Evolutionary conservation across 2,797 vertebrate species (phyloP), one percentile per base, ranked within the genome.

Genomic region (Onychomys leucogaster): DNA sequence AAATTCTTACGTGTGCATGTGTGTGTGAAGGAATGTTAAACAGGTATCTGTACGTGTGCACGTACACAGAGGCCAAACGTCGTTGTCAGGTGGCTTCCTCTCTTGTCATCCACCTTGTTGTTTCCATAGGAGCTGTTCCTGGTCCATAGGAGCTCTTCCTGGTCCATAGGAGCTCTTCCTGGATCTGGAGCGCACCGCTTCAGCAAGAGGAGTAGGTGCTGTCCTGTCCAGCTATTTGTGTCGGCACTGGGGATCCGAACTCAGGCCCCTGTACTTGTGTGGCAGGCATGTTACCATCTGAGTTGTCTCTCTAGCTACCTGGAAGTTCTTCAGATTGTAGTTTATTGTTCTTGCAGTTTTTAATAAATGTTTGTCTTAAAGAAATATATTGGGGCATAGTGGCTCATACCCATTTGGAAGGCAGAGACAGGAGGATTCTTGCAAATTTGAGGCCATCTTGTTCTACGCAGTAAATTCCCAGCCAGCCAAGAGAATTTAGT

Each of bases 301-400:
- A 89, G 55, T 37, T 41, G 61, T n/a, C 71, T 25, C 37, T 59
- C 57, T 16, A 59, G 41, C 19, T 46, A 21, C 49, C 14, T 49
- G 34, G 34, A 87, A 37, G 69, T 55, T 55, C 65, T 87, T 71
- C 27, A 87, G 46, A 71, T 23, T 71, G 71, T 37, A 71, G 34
- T 71, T 29, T 27, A 55, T 69, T 57, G 9, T 43, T 91, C 32
- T 81, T 86, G 87, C 11, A 69, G 34, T 49, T 55, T 73, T 73
- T 94, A 61, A 82, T 69, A 83, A 67, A 29, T 96, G 23, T 41
- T 77, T 78, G 29, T 90, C 90, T 49, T 73, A 52, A 73, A 55
- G 65, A 55, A 65, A 69, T 29, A 5, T 7, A 14, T 57, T 73
- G 52, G 52, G n/a, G 69, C 69, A 12, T 41, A 13, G 49, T n/a